Base-by-base conservation (phyloP, 2,797 vertebrate genomes). In the Kryptolebias ocellatus region DNA sequence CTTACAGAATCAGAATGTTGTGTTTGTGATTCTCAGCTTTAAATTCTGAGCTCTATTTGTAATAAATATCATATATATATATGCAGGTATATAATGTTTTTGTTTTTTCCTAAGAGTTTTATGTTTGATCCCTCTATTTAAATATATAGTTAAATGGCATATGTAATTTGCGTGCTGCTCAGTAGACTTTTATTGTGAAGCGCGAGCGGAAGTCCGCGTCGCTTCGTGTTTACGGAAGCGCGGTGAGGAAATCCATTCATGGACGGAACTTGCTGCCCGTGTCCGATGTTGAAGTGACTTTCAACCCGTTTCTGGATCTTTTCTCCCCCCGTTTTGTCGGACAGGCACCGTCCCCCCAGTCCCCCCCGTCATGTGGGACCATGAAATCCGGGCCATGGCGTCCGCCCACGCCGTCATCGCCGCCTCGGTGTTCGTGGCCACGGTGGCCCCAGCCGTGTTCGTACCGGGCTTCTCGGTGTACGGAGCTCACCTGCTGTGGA, bases 401-500 rank as follows among this genome's bases (percentile, higher is more conserved):
- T 95, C 94, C 52, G 90, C 92, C 56, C 96, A 99, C 87, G 90
- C 95, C 46, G 92, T 96, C 11, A 85, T 95, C 44, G 92, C 93
- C 3, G 73, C 92, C 28, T 81, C 94, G 12, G 28, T 98, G 44
- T 70, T 95, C n/a, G 85, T 96, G 82, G 93, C 95, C 0, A 92
- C 95, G 0, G 80, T 94, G 0, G 16, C 94, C 4, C 97, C 96
- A 0, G 72, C 90, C 0, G 59, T 94, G 45, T 49, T 95, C 24
- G 76, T 96, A 46, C 92, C 93, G 1, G 93, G 94, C 2, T 98
- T 97, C 90, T 95, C 96, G 0, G 81, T 98, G 37, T 90, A 96
- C 81, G 92, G 94, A 10, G 94, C 95, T 0, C 98, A 98, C 86
- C 87, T 97, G 74, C 54, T 89, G 0, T 99, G 98, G 97, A 73